Percentiles rank a stretch among this genome's conserved stretches.
Conservation (phyloP, 2,888 invertebrate species). For the Drosophila nigritarsus region DNA sequence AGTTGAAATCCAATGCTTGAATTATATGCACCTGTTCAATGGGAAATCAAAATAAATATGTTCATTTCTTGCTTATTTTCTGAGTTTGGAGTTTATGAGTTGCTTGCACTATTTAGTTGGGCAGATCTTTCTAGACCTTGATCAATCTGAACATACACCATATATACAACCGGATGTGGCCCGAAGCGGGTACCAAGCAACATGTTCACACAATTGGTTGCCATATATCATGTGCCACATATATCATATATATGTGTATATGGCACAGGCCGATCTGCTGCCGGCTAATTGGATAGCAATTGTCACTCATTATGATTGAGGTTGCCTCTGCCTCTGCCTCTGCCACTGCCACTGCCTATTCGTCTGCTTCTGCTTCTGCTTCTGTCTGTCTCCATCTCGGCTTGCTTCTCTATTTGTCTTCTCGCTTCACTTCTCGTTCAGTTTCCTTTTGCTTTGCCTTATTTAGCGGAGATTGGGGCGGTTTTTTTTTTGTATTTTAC, state of each 20-base stretch:
- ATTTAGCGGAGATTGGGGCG: constrained; percentile 5
- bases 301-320: constrained; percentile 56
- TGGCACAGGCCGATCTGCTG: constrained; percentile 9
- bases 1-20: neutral
- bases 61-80: neutral
- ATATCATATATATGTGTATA: constrained; percentile 8
- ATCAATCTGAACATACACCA: neutral
- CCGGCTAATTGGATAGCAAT: constrained; percentile 51
- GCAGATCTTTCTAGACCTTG: neutral
- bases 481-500: constrained; percentile 30
- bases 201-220: neutral
- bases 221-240: constrained; percentile 18
- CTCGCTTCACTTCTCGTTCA: constrained; percentile 1
- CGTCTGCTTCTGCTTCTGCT: no score
- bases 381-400: neutral
- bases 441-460: neutral
- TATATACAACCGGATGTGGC: constrained; percentile 25
- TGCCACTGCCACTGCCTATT: neutral
- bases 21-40: neutral
- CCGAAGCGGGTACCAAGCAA: neutral
- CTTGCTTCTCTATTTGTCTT: neutral
- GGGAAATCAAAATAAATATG: neutral
- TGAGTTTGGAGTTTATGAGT: neutral
- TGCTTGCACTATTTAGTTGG: neutral
- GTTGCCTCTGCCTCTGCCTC: neutral